Conservation (phyloP, 2,888 invertebrate genomes). For the Acrocera orbiculus region DNA sequence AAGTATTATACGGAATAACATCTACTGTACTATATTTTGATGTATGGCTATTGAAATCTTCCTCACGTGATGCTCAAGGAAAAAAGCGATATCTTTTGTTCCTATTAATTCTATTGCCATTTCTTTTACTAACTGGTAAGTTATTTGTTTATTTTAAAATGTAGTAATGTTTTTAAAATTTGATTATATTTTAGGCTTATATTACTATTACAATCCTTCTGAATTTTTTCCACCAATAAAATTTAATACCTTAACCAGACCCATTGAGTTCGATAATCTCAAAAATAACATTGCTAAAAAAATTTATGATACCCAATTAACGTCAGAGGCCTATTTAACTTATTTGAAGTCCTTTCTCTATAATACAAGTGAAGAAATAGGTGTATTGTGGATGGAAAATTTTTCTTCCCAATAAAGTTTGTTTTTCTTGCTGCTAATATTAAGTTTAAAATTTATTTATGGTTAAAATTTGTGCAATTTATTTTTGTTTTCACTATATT, state of each 20-base stretch:
- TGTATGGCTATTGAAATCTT: slow-evolving; percentile 23
- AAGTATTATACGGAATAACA: slow-evolving; percentile 21
- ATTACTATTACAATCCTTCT: slow-evolving; percentile 28
- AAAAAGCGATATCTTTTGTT: slow-evolving; percentile 25
- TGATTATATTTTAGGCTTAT: slow-evolving; percentile 19
- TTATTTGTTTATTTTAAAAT: slow-evolving; percentile 12
- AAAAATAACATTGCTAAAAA: slow-evolving; percentile 35
- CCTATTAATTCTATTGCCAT: slow-evolving; percentile 34
- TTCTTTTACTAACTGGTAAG: slow-evolving; percentile 41
- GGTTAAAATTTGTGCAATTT: too few species aligned
- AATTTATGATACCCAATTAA: slow-evolving; percentile 33
- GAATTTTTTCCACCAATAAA: slow-evolving; percentile 27
- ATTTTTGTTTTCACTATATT: too few species aligned
- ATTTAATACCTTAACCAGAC: slow-evolving; percentile 10
- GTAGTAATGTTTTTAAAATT: not conserved
- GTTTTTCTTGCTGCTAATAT: too few species aligned
- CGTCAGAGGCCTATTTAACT: slow-evolving; percentile 26
- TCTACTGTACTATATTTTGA: slow-evolving; percentile 26
- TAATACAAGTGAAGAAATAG: too few species aligned
- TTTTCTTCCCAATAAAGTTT: too few species aligned
- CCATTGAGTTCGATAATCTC: slow-evolving; percentile 23
- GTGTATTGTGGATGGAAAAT: too few species aligned
- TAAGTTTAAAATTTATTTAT: too few species aligned
- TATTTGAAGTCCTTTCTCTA: slow-evolving; percentile 36
- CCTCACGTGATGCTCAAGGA: slow-evolving; percentile 16